Evolutionary conservation across 1,140 invertebrate genomes (phyloP).

Genomic region (Hirudo medicinalis): DNA sequence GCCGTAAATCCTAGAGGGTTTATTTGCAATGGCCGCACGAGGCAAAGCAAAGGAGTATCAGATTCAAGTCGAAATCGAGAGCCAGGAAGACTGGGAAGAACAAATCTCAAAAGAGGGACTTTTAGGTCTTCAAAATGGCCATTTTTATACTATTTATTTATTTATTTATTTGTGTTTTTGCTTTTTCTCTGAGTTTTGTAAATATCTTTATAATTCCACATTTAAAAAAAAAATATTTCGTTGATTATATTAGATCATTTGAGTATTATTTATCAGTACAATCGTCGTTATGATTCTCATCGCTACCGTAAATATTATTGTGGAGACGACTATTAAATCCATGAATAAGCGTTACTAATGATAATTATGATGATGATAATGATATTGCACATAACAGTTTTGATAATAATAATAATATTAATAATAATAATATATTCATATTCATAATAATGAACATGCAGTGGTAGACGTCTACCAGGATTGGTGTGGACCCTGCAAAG

Average conservation of each 20-base stretch:
- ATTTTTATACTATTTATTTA: too few species aligned
- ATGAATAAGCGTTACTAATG: too few species aligned
- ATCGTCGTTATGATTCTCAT: too few species aligned
- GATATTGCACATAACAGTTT: slow-evolving; percentile 5
- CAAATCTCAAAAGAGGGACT: slow-evolving; percentile 62
- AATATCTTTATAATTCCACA: too few species aligned
- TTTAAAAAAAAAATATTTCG: too few species aligned
- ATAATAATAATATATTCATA: slow-evolving; percentile 15
- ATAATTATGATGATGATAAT: slow-evolving; percentile 26
- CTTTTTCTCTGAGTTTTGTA: too few species aligned
- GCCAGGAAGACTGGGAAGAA: slow-evolving; percentile 75
- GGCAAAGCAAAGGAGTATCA: slow-evolving; percentile 30
- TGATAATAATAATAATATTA: neutral
- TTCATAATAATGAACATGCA: slow-evolving; percentile 34
- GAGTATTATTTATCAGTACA: too few species aligned
- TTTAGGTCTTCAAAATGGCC: slow-evolving; percentile 46
- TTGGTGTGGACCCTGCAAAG: slow-evolving; percentile 77
- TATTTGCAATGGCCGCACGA: slow-evolving; percentile 4
- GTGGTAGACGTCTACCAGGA: slow-evolving; percentile 81
- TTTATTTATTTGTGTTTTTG: too few species aligned
- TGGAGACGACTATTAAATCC: too few species aligned
- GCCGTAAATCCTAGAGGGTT: neutral
- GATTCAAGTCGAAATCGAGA: slow-evolving; percentile 42
- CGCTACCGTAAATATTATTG: too few species aligned
- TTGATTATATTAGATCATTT: too few species aligned